Conservation (phyloP, 2,113 vertebrate species). For the Hucho hucho region DNA sequence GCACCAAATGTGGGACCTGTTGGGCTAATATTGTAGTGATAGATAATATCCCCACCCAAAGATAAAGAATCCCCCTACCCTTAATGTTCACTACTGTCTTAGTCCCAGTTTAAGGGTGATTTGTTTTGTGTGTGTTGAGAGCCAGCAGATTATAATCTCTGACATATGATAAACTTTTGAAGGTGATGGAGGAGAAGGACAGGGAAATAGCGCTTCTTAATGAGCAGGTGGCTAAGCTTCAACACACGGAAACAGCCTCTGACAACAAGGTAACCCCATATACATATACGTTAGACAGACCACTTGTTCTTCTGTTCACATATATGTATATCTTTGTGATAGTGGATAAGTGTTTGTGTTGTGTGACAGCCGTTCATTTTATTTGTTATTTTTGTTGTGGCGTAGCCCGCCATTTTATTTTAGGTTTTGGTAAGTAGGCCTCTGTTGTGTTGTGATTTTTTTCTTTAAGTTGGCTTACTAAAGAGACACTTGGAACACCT, state of each 20-base stretch:
- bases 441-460: constrained; percentile 49
- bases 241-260: constrained; percentile 79
- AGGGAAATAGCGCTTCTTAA: constrained; percentile 84
- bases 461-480: constrained; percentile 48
- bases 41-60: neutral
- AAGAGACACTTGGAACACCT: constrained; percentile 52
- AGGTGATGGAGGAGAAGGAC: constrained; percentile 88
- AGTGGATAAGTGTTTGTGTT: constrained; percentile 58
- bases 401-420: constrained; percentile 40
- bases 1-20: neutral
- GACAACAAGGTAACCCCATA: constrained; percentile 85
- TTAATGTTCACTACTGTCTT: constrained; percentile 16
- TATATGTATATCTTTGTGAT: constrained; percentile 54
- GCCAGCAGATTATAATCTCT: constrained; percentile 76
- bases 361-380: constrained; percentile 26
- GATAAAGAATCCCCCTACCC: neutral
- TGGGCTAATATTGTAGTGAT: neutral
- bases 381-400: constrained; percentile 18
- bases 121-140: constrained; percentile 50
- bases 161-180: constrained; percentile 67
- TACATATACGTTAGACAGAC: constrained; percentile 48
- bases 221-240: constrained; percentile 85
- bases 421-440: constrained; percentile 51
- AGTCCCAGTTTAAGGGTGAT: constrained; percentile 61
- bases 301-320: constrained; percentile 35